phyloP scores from a whole-genome alignment of 2,888 invertebrate genomes.

The Euphydryas editha region DNA sequence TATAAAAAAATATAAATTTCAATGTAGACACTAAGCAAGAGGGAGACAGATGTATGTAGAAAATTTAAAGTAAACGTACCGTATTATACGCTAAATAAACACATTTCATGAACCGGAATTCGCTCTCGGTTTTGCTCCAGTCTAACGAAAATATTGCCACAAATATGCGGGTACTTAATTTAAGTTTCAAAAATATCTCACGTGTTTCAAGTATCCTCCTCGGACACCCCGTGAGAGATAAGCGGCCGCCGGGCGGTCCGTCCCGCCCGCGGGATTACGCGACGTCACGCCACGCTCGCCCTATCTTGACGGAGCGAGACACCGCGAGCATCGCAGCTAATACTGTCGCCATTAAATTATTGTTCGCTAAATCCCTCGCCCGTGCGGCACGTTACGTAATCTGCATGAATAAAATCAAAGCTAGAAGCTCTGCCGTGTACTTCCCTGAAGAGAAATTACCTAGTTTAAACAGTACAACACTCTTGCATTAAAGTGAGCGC shows the following conservation, averaged over 20 bases:
- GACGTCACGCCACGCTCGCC: not conserved
- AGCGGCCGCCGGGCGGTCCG: not conserved
- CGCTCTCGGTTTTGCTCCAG: not conserved
- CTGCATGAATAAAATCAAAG: slow-evolving; percentile 3
- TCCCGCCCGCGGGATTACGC: slow-evolving; percentile 3
- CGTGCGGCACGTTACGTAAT: slow-evolving; percentile 3
- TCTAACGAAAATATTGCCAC: slow-evolving; percentile 6
- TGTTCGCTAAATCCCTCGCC: slow-evolving; percentile 10
- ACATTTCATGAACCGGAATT: not conserved
- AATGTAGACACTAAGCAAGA: slow-evolving; percentile 15
- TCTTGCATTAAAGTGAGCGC: slow-evolving; percentile 10
- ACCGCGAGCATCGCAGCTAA: not conserved
- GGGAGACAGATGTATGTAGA: slow-evolving; percentile 10
- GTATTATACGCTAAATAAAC: slow-evolving; percentile 14
- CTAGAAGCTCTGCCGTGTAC: not conserved
- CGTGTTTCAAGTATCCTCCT: slow-evolving; percentile 6
- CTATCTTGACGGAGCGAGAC: slow-evolving; percentile 7
- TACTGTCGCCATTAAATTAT: slow-evolving; percentile 14
- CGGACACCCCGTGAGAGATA: slow-evolving; percentile 16
- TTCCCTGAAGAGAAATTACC: slow-evolving; percentile 13
- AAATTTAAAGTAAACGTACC: slow-evolving; percentile 6
- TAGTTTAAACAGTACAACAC: slow-evolving; percentile 14
- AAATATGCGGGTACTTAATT: slow-evolving; percentile 8
- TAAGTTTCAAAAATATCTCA: slow-evolving; percentile 15
- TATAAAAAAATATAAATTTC: slow-evolving; percentile 11